phyloP scores from a whole-genome alignment of 1,140 invertebrate species.

The Drosophila takahashii region DNA sequence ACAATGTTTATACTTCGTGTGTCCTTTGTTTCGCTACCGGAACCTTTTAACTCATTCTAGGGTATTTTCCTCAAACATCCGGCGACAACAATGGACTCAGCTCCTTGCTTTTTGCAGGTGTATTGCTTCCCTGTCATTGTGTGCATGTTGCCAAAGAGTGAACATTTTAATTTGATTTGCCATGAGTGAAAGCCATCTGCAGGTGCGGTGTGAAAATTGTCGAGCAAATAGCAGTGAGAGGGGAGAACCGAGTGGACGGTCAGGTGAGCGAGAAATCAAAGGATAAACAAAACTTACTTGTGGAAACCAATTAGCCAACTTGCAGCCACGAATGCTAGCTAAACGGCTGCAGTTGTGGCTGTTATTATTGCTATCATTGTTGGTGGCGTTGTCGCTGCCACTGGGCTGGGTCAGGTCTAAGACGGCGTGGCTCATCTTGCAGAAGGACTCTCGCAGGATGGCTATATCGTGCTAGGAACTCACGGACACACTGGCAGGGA shows the following conservation, averaged over 20 bases:
- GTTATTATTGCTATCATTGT: conserved; percentile 31
- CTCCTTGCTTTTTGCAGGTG: conserved; percentile 2
- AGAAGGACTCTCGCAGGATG: conserved; percentile 12
- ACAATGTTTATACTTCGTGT: not conserved
- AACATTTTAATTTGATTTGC: conserved; percentile 79
- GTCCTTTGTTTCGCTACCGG: too few species aligned
- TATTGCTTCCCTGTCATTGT: conserved; percentile 12
- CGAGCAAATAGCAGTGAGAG: conserved; percentile 34
- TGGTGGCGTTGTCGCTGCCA: conserved; percentile 17
- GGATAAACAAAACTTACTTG: conserved; percentile 73
- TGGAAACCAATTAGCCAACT: conserved; percentile 72
- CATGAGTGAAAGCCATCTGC: conserved; percentile 39
- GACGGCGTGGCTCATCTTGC: conserved; percentile 26
- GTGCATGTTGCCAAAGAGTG: conserved; percentile 53
- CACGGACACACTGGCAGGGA: conserved; percentile 20
- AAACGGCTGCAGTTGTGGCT: conserved; percentile 39
- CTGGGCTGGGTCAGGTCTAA: conserved; percentile 8
- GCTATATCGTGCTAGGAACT: conserved; percentile 26
- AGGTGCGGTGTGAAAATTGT: conserved; percentile 42
- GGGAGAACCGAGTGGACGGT: conserved; percentile 11
- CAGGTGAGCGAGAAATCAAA: conserved; percentile 8
- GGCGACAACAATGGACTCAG: conserved; percentile 30
- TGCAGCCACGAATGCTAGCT: conserved; percentile 52
- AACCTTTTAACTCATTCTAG: not conserved
- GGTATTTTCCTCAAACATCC: not conserved